Conservation (phyloP, 2,888 invertebrate genomes). For the Pecten maximus region DNA sequence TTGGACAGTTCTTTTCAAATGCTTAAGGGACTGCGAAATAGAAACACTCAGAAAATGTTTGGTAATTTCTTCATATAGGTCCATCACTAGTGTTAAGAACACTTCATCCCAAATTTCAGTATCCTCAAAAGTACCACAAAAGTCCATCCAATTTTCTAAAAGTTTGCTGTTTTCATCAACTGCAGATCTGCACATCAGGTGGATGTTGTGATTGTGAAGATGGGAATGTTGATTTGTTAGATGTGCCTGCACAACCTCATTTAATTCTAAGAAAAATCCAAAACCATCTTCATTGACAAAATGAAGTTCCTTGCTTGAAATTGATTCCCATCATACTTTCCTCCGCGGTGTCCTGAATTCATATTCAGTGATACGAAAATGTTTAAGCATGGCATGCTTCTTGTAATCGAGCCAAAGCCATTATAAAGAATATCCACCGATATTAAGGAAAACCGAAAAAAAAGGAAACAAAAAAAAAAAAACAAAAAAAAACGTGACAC, state of each 20-base stretch:
- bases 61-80: constrained; percentile 39
- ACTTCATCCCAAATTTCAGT: constrained; percentile 46
- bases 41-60: constrained; percentile 44
- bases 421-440: too few species aligned
- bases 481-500: too few species aligned
- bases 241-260: constrained; percentile 28
- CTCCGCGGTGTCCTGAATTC: too few species aligned
- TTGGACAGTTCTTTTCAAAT: constrained; percentile 37
- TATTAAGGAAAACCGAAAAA: too few species aligned
- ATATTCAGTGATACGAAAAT: too few species aligned
- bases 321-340: too few species aligned
- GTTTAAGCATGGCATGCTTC: too few species aligned
- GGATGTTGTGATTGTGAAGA: constrained; percentile 40
- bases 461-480: too few species aligned
- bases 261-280: constrained; percentile 39
- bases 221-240: constrained; percentile 36
- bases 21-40: constrained; percentile 27
- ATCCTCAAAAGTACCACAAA: constrained; percentile 38
- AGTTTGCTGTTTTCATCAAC: constrained; percentile 37
- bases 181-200: constrained; percentile 16
- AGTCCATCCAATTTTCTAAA: constrained; percentile 42
- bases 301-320: constrained; percentile 26
- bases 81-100: constrained; percentile 18
- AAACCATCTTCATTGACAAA: constrained; percentile 41
- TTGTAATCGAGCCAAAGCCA: too few species aligned